Evolutionary conservation across 1,140 invertebrate species (phyloP), one percentile per base, ranked within the genome.

Genomic region (Formica exsecta): DNA sequence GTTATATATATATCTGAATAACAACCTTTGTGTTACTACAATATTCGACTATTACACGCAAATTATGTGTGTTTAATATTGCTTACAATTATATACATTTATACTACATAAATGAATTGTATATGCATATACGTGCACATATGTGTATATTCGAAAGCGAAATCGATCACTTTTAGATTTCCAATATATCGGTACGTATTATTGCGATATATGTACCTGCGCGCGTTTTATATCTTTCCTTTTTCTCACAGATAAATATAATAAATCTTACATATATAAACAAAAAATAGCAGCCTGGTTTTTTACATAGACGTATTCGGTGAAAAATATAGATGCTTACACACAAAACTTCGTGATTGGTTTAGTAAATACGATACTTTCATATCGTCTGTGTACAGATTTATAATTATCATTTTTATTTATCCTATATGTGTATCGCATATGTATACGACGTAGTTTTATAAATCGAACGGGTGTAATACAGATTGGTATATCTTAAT

Each of bases 371-470:
- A 59, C 22, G 16, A 51, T 36, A 70, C 32, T 5, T 77, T 11
- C 7, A 54, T 9, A 11, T 41, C 19, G n/a, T 70, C 19, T 57
- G 22, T 70, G 22, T 70, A 9, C 32, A 80, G 11, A 38, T 9
- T 3, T 71, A 29, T 57, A 70, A 41, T 9, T 3, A 36, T 2
- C 16, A 48, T 66, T 38, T 66, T 68, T 70, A 64, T 80, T 70
- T 8, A 83, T 61, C 32, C 36, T 75, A 25, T 36, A 36, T 61
- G 29, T 13, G 62, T n/a, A 81, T n/a, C 3, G n/a, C 19, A 7
- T 44, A 51, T 57, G 19, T 57, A 57, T 74, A 85, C 54, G n/a
- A 79, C 59, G 66, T 32, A 68, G 59, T 80, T 86, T 81, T 51
- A 59, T 22, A 41, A 68, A 9, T 62, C 51, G 54, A 11, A 80